Evolutionary conservation across 2,113 vertebrate genomes (phyloP), one percentile per base, ranked within the genome.

Genomic region (Sinocyclocheilus rhinocerous): DNA sequence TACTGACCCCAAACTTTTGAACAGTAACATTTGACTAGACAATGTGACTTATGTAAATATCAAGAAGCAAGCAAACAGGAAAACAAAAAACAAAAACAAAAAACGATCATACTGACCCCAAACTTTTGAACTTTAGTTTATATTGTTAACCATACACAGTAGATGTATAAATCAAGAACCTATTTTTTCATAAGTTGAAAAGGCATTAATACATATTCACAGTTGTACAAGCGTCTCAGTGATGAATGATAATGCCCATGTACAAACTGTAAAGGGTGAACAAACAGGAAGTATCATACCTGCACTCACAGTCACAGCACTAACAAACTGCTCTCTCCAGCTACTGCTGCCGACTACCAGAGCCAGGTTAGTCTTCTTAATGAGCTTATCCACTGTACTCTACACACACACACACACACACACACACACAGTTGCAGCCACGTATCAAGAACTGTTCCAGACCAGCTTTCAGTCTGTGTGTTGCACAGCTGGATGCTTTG

Each of bases 271-370:
- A 82, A 72, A 76, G 18, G 18, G 55, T n/a, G 12, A 73, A 36
- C 36, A 36, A 36, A 36, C 36, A 36, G 52, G n/a, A 73, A 81
- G 59, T 61, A 36, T 57, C 29, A 87, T 92, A 96, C 96, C 95
- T 93, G 96, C 36, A 36, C 36, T 96, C 72, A 96, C 96, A 0
- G 96, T 96, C 7, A 96, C 95, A 0, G 96, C 96, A 9, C 26
- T 96, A 84, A 96, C 96, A 92, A 96, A 96, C 94, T 96, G 96
- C 89, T 96, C 96, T 87, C 95, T 94, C 96, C 96, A 96, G 91
- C 95, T 96, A 93, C 95, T 96, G 94, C 95, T 96, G 69, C 96
- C 95, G 72, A 96, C 96, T 88, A 96, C 96, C 90, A 96, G 88
- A 45, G 96, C 95, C 90, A 96, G 92, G 92, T 96, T 96, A 6